phyloP scores from a whole-genome alignment of 2,888 invertebrate species.

The Archips xylosteana region DNA sequence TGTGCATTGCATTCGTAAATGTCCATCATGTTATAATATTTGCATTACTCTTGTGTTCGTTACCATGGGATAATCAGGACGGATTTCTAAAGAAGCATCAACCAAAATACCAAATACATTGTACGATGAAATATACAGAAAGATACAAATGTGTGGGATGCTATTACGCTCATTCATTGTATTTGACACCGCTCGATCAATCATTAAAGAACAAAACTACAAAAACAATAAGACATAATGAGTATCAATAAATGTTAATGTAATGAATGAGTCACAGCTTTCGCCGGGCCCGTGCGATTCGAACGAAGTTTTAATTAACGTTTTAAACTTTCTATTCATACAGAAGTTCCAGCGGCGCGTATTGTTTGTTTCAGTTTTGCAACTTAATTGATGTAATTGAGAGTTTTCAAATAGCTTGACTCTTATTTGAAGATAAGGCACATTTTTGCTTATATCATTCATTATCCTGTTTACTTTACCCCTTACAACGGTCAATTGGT shows the following conservation, averaged over 20 bases:
- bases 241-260: conserved; percentile 32
- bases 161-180: not conserved
- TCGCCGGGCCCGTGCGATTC: conserved; percentile 58
- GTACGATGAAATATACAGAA: not conserved
- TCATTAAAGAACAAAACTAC: conserved; percentile 8
- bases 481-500: conserved; percentile 12
- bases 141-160: not conserved
- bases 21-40: too few relatives aligned
- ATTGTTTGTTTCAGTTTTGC: conserved; percentile 60
- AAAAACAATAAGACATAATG: conserved; percentile 28
- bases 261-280: conserved; percentile 48
- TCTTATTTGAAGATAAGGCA: conserved; percentile 15
- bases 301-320: conserved; percentile 74
- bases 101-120: too few relatives aligned
- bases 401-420: conserved; percentile 30
- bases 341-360: conserved; percentile 57
- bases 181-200: not conserved
- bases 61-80: too few relatives aligned
- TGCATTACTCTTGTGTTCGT: too few relatives aligned
- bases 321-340: conserved; percentile 72
- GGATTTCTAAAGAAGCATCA: too few relatives aligned
- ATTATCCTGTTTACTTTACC: conserved; percentile 24
- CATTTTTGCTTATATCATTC: conserved; percentile 16
- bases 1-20: too few relatives aligned
- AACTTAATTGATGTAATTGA: conserved; percentile 57